Conservation (phyloP, 1,140 invertebrate genomes). For the Portunus trituberculatus region DNA sequence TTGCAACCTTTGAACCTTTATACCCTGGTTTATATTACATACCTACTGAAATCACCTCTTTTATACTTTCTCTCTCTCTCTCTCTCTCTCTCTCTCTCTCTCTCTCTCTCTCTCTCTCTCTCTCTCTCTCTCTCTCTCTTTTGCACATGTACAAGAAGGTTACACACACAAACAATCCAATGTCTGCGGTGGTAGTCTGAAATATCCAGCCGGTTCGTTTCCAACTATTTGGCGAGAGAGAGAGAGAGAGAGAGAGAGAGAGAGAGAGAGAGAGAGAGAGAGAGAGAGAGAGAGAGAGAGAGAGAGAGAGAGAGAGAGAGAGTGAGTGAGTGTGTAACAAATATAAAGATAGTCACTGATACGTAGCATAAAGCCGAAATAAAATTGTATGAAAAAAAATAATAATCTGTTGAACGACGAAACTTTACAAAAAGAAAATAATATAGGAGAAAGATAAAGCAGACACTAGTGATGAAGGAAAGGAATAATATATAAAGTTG, state of each 20-base stretch:
- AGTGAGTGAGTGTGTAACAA: too few species aligned
- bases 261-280: not conserved
- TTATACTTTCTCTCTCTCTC: not conserved
- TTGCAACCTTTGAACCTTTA: not conserved
- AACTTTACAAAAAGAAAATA: too few species aligned
- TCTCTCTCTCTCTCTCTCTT: constrained; percentile 38
- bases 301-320: too few species aligned
- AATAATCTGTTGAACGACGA: too few species aligned
- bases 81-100: constrained; percentile 11
- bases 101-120: not conserved
- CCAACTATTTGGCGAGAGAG: not conserved
- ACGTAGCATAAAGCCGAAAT: too few species aligned
- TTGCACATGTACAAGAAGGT: too few species aligned
- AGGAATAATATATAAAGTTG: too few species aligned
- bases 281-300: not conserved
- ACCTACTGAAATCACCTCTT: not conserved
- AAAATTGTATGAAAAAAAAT: not conserved
- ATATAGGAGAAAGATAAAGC: too few species aligned
- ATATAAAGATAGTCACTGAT: too few species aligned
- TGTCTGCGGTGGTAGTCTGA: not conserved
- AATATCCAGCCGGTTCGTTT: not conserved
- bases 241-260: constrained; percentile 12
- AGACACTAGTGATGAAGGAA: too few species aligned
- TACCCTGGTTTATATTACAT: not conserved
- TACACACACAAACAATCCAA: not conserved